Conservation (phyloP, 92 coral and sea anemone species). For the Phymanthus crucifer region DNA sequence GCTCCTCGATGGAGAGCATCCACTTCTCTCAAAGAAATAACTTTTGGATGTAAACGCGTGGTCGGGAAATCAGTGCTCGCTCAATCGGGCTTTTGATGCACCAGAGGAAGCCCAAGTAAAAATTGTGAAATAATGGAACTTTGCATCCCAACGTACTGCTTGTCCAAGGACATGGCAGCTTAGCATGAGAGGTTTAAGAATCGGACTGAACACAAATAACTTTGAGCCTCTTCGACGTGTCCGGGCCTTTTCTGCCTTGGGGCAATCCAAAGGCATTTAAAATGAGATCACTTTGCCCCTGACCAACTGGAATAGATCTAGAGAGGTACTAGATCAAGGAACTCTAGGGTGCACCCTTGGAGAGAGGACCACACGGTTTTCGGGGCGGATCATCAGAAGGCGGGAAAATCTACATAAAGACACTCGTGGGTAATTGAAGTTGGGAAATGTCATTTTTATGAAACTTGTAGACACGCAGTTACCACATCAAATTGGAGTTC, state of each 20-base stretch:
- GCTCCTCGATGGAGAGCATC: background rate
- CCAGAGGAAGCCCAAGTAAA: background rate
- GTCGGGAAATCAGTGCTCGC: no score
- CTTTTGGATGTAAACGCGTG: no score
- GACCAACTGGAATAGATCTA: background rate
- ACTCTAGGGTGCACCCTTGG: no score
- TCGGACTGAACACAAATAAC: background rate
- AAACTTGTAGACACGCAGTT: no score
- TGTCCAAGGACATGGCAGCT: background rate
- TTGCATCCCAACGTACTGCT: background rate
- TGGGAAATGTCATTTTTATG: no score
- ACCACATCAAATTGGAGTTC: no score
- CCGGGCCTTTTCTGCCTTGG: background rate
- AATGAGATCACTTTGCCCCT: background rate
- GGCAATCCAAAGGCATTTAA: background rate
- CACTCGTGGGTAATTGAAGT: no score
- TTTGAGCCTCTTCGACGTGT: background rate
- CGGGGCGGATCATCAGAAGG: no score
- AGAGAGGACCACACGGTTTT: no score
- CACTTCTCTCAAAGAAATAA: background rate
- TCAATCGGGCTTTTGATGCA: no score
- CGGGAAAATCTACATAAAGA: no score
- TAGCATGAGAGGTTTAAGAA: background rate
- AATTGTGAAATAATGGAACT: background rate
- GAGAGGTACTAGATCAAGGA: no score